A percentile compares a stretch with the other conserved stretches of the same genome.
Evolutionary conservation across 2,113 vertebrate species (phyloP).

Genomic region (Carlito syrichta): DNA sequence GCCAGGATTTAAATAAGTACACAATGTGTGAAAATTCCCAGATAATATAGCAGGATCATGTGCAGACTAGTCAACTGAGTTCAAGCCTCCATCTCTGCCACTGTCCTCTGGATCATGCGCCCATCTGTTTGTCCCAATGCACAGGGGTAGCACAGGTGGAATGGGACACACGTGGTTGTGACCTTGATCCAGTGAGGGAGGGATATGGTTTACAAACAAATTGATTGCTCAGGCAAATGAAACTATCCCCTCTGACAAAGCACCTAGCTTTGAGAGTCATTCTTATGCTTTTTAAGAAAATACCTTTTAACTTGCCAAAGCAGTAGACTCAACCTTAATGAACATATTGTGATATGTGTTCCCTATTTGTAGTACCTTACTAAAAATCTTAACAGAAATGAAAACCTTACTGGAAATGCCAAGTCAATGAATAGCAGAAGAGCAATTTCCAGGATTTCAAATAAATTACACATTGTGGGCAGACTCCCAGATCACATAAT

Average conservation of each 20-base stretch:
- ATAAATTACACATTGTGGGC: background rate
- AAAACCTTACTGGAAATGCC: background rate
- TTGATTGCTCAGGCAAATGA: background rate
- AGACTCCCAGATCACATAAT: background rate
- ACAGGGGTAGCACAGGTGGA: background rate
- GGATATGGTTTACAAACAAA: background rate
- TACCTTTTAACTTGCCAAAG: background rate
- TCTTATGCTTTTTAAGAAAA: background rate
- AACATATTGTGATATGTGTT: background rate
- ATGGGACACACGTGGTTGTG: background rate
- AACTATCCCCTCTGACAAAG: background rate
- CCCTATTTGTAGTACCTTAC: background rate
- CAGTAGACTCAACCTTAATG: background rate
- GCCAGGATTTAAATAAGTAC: background rate
- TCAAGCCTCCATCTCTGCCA: background rate
- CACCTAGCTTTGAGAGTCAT: background rate
- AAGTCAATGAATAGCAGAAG: background rate
- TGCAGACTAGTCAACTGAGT: background rate
- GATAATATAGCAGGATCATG: background rate
- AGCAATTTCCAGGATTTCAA: background rate
- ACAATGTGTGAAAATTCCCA: background rate
- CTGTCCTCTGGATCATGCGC: background rate
- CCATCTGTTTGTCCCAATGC: background rate
- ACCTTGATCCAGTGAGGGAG: background rate
- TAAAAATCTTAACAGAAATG: background rate